These are phyloP conservation scores for Athrips mouffetella DNA, from an alignment of 2,888 invertebrate species.

Conservation along the genomic window DNA sequence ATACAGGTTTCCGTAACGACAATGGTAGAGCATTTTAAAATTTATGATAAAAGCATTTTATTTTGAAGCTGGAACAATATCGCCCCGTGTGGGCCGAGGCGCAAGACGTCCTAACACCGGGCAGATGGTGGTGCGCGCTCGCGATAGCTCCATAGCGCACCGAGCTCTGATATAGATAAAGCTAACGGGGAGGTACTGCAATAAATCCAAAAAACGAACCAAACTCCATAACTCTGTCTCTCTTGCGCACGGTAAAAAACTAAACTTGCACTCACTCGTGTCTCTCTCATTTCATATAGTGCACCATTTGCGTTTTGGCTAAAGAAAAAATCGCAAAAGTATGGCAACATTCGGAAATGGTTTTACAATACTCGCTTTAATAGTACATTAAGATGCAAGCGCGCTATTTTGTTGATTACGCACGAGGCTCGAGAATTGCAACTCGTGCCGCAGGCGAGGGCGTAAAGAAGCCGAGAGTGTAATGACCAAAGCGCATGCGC, in stretches of 20 bases:
- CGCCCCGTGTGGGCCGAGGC: conserved; percentile 39
- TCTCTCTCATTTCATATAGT: conserved; percentile 41
- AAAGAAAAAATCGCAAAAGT: background rate
- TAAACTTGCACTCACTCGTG: conserved; percentile 34
- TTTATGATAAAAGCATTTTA: background rate
- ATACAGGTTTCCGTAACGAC: background rate
- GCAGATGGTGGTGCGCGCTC: conserved; percentile 54
- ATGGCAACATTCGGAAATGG: too few species aligned
- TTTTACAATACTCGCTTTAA: too few species aligned
- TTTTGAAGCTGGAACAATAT: too few species aligned
- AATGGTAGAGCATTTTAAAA: background rate
- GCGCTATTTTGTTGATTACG: too few species aligned
- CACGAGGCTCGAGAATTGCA: too few species aligned
- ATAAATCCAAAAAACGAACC: conserved; percentile 57
- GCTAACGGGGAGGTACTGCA: conserved; percentile 66
- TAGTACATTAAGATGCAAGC: too few species aligned
- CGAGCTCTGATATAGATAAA: conserved; percentile 61
- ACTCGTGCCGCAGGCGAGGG: too few species aligned
- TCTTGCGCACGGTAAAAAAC: conserved; percentile 43
- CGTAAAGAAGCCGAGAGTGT: too few species aligned
- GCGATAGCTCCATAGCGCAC: conserved; percentile 73
- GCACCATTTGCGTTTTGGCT: conserved; percentile 26
- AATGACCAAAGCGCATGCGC: too few species aligned
- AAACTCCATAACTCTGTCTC: conserved; percentile 40
- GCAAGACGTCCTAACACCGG: conserved; percentile 30